Conservation (phyloP, 2,888 invertebrate species). For the Xanthia icteritia region DNA sequence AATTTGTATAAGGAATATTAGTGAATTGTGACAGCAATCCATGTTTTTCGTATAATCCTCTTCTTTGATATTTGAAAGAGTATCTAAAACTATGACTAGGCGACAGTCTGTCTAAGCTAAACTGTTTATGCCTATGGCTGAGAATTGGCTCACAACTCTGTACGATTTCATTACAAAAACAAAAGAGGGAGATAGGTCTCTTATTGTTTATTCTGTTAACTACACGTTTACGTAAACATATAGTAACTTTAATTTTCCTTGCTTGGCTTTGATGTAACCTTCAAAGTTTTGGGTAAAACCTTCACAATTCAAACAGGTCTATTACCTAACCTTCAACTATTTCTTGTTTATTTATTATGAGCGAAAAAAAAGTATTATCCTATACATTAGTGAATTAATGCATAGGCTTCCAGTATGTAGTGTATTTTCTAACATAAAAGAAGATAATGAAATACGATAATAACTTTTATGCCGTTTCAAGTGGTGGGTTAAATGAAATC, state of each 20-base stretch:
- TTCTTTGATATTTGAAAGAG: neutral
- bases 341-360: neutral
- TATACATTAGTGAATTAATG: neutral
- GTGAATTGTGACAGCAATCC: neutral
- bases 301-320: neutral
- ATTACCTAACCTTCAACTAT: neutral
- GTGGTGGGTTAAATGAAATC: neutral
- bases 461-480: neutral
- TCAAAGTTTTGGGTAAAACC: slow-evolving; percentile 1
- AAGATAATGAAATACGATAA: neutral
- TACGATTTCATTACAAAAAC: neutral
- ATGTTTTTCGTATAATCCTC: neutral
- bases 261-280: neutral
- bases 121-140: slow-evolving; percentile 10
- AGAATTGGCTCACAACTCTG: slow-evolving; percentile 5
- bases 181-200: neutral
- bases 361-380: neutral
- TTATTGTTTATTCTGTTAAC: slow-evolving; percentile 16
- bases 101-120: slow-evolving; percentile 39
- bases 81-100: slow-evolving; percentile 9
- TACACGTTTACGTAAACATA: neutral
- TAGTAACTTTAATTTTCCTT: neutral
- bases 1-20: neutral
- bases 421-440: neutral
- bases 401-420: neutral